Base-by-base conservation (phyloP, 2,888 invertebrate genomes). In the Nipponacmea schrenckii region DNA sequence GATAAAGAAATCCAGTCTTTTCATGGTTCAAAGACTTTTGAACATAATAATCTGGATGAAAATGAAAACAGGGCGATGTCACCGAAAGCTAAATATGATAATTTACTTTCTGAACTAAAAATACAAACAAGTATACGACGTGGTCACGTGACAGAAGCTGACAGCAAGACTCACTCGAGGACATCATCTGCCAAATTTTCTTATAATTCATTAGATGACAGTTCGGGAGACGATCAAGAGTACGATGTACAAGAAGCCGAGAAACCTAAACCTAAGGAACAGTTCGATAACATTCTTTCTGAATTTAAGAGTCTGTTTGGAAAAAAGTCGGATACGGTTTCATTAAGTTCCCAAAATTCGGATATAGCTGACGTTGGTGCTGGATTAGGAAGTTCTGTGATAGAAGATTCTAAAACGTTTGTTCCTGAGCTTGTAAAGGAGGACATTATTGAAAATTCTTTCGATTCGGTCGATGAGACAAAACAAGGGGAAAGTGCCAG, bases 81-180 rank as follows among this genome's bases (percentile, higher is more conserved):
- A 24, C 56, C 56, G 20, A 56, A 56, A 24, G 56, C n/a, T 12
- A 20, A 56, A 56, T 56, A 56, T 56, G 56, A 56, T 20, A 56
- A 56, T 56, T 15, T 56, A 17, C 20, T 56, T 56, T 56, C 56
- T 12, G 56, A 56, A 56, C 24, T 56, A 56, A 56, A 56, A 56
- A 56, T 12, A 10, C 8, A 56, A 56, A 24, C 56, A 14, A 56
- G 48, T 48, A 26, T 69, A 44, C 48, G 62, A 20, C 20, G 14
- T 56, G 63, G 56, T 70, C 70, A 70, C 70, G 70, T 70, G 70
- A 70, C 70, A n/a, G 56, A 31, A 26, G 14, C 67, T 46, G 46
- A 63, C 62, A 39, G 24, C 46, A 26, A 46, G 26, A 63, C 17
- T 27, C 46, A 44, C 31, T 64, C n/a, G 31, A 56, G 27, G n/a